Base-by-base conservation (phyloP, 2,113 vertebrate genomes). In the Galbula dea region DNA sequence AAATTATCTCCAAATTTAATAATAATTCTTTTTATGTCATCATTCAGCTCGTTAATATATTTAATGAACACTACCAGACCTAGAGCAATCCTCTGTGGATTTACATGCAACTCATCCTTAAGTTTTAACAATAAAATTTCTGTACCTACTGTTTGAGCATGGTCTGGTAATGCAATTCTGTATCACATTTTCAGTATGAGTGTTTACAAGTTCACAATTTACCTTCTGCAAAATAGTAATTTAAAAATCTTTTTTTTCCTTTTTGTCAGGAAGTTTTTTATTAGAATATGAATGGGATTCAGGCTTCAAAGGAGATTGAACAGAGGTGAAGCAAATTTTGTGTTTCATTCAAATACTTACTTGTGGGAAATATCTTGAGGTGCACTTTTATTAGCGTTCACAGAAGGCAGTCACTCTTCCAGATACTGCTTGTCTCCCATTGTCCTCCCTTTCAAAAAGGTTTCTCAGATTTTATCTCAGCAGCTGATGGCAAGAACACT, bases 1-100 rank as follows among this genome's bases (percentile, higher is more conserved):
- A 89, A 92, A 91, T 89, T 73, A 76, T 58, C 78, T 82, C 54
- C 39, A 94, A 89, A 91, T 89, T 91, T 79, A 87, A 89, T 91
- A 86, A 89, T 48, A 13, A 91, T 79, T 79, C 62, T 61, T 65
- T 67, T 71, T 91, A 22, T 85, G 78, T 89, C 78, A 91, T 73
- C 49, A 76, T 79, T 30, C 34, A 75, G 24, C 54, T 68, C 84
- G 45, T 79, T 89, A 87, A 89, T 73, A 71, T 86, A 48, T 68
- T 67, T 82, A 85, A 86, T 75, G 69, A 94, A 66, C 59, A 86
- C 30, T 84, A 72, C 4, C 10, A 92, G 49, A 73, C 62, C 23
- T 52, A 57, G 24, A 94, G 20, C 52, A 94, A 76, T 94, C 52
- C 30, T 89, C 71, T 57, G n/a, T 45, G 45, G 74, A 91, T 34